Evolutionary conservation across 1,140 invertebrate genomes (phyloP).

Genomic region (Microplitis demolitor): DNA sequence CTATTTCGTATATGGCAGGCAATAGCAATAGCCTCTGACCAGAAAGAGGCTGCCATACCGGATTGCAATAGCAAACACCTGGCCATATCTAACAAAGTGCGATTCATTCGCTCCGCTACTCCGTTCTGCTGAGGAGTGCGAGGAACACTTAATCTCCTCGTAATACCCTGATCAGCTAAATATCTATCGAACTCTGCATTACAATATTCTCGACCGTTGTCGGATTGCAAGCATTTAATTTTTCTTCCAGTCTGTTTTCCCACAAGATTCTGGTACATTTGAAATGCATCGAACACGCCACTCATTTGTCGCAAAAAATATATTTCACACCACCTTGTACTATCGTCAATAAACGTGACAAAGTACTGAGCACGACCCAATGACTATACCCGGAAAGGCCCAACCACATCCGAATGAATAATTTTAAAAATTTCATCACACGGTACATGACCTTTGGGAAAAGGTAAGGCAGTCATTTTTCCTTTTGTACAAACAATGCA

Average conservation of each 20-base stretch:
- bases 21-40: background rate
- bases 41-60: background rate
- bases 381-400: constrained; percentile 39
- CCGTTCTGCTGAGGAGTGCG: background rate
- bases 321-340: constrained; percentile 35
- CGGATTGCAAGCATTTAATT: background rate
- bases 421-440: constrained; percentile 38
- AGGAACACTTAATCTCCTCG: background rate
- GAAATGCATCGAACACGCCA: background rate
- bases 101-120: background rate
- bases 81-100: background rate
- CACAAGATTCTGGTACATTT: background rate
- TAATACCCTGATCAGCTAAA: background rate
- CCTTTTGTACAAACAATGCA: constrained; percentile 43
- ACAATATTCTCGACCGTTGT: background rate
- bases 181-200: background rate
- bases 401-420: constrained; percentile 51
- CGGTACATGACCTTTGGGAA: constrained; percentile 32
- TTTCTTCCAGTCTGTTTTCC: background rate
- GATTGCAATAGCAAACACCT: background rate
- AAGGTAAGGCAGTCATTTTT: constrained; percentile 41
- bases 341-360: constrained; percentile 39
- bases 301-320: constrained; percentile 53
- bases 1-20: constrained; percentile 4
- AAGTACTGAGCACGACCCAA: constrained; percentile 30